Evolutionary conservation across 1,140 invertebrate species (phyloP).

Genomic region (Gerris buenoi): DNA sequence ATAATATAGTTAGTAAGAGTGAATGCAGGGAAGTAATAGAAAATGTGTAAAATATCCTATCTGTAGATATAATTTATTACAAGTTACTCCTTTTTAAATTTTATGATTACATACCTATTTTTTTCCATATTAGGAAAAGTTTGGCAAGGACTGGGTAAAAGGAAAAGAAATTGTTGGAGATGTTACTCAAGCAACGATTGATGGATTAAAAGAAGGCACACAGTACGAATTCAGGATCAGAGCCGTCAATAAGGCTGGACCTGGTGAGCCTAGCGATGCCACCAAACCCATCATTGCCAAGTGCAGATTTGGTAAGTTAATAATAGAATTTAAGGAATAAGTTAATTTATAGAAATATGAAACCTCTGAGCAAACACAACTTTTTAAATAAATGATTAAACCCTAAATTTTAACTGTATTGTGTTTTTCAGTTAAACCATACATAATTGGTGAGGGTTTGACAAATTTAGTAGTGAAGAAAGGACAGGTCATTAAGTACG

Average conservation of each 20-base stretch:
- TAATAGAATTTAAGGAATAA: no score
- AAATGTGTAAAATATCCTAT: no score
- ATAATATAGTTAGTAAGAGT: no score
- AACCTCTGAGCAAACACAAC: no score
- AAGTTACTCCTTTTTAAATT: no score
- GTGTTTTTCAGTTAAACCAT: slow-evolving; percentile 66
- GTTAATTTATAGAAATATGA: no score
- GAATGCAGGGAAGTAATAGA: no score
- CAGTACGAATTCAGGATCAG: slow-evolving; percentile 93
- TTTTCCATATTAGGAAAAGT: slow-evolving; percentile 54
- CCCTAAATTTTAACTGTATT: no score
- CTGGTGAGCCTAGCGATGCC: slow-evolving; percentile 82
- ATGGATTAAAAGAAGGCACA: slow-evolving; percentile 81
- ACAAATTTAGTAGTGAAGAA: slow-evolving; percentile 83
- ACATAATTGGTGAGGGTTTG: slow-evolving; percentile 71
- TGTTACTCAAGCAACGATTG: slow-evolving; percentile 56
- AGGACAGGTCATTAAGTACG: slow-evolving; percentile 79
- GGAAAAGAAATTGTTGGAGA: slow-evolving; percentile 67
- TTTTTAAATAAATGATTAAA: no score
- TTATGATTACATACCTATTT: no score
- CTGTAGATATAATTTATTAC: no score
- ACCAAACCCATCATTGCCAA: slow-evolving; percentile 93
- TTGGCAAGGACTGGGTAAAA: slow-evolving; percentile 73
- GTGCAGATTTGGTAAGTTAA: slow-evolving; percentile 62
- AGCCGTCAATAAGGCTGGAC: slow-evolving; percentile 90